Conservation (phyloP, 2,113 vertebrate species). For the Rhinolophus ferrumequinum region DNA sequence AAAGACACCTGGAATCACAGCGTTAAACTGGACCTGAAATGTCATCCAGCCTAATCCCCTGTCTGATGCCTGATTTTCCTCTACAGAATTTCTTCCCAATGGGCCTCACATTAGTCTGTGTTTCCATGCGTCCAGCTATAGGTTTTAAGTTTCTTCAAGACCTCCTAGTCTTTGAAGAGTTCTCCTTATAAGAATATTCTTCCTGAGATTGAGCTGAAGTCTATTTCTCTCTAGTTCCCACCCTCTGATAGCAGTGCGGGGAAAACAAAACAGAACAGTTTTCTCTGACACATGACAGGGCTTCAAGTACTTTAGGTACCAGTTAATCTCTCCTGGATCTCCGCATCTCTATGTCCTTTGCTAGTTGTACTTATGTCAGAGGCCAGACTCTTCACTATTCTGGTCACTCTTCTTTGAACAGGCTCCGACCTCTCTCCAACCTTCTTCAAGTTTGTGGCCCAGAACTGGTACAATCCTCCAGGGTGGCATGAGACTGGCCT, state of each 20-base stretch:
- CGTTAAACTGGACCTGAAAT: neutral
- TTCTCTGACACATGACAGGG: neutral
- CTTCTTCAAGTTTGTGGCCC: neutral
- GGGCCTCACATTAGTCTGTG: neutral
- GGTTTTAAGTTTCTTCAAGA: neutral
- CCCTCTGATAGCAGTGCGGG: neutral
- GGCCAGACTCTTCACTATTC: neutral
- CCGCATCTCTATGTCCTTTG: neutral
- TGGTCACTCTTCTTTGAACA: neutral
- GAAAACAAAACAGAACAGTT: neutral
- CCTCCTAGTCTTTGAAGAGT: neutral
- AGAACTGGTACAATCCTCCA: neutral
- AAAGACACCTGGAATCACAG: conserved; percentile 34
- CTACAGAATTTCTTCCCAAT: neutral
- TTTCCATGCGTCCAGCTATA: neutral
- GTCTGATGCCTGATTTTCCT: neutral
- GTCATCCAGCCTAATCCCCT: neutral
- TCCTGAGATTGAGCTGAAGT: neutral
- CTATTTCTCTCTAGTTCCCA: neutral
- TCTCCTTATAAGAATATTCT: neutral
- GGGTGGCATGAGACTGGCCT: neutral
- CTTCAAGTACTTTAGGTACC: neutral
- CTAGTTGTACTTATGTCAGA: neutral
- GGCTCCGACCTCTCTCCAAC: neutral
- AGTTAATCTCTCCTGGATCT: neutral